phyloP scores from a whole-genome alignment of 2,888 invertebrate species.

The Plemyria rubiginata region DNA sequence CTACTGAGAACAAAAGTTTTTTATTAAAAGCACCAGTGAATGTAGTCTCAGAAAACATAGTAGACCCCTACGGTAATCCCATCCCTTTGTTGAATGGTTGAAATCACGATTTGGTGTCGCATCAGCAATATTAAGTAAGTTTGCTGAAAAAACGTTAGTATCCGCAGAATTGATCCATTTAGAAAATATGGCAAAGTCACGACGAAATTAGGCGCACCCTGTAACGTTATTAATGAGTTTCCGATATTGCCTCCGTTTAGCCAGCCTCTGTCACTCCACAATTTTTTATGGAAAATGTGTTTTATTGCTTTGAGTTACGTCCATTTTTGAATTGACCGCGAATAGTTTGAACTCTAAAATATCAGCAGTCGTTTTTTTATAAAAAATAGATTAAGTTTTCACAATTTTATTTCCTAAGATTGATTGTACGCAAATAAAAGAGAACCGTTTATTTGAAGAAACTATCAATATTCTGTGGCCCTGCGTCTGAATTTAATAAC shows the following conservation, averaged over 20 bases:
- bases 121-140: constrained; percentile 41
- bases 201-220: constrained; percentile 74
- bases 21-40: too few species aligned
- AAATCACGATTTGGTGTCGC: constrained; percentile 4
- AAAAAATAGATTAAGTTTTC: background rate
- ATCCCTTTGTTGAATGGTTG: background rate
- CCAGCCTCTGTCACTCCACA: constrained; percentile 32
- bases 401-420: background rate
- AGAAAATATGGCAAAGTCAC: constrained; percentile 70
- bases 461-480: constrained; percentile 28
- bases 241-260: constrained; percentile 70
- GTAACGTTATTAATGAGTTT: constrained; percentile 80
- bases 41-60: too few species aligned
- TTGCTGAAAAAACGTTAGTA: constrained; percentile 46
- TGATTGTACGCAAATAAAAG: background rate
- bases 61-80: background rate
- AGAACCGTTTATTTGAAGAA: background rate
- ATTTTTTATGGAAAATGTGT: background rate
- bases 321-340: background rate
- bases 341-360: background rate
- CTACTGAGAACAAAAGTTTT: too few species aligned
- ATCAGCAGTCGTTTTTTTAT: too few species aligned
- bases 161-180: constrained; percentile 63
- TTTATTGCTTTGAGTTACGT: constrained; percentile 7
- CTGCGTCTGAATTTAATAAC: constrained; percentile 66